Percentiles rank a stretch among this genome's conserved stretches.
Evolutionary conservation across 2,113 vertebrate species (phyloP).

Genomic region (Corythaixoides concolor): DNA sequence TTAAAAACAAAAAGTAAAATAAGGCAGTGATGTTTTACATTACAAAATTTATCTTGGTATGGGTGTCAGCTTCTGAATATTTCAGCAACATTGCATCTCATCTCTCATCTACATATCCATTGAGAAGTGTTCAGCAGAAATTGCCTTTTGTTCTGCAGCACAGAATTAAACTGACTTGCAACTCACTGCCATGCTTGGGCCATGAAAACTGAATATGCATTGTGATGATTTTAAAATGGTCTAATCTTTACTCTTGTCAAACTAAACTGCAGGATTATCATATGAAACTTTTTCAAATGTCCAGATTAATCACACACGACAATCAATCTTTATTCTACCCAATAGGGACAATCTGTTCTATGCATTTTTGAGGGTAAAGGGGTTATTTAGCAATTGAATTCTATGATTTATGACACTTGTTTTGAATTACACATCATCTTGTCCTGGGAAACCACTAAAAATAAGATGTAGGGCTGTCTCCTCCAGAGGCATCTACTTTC

Average conservation of each 20-base stretch:
- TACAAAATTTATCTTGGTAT: constrained; percentile 68
- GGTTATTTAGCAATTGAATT: constrained; percentile 33
- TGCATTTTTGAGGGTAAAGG: not conserved
- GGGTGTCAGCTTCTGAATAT: constrained; percentile 76
- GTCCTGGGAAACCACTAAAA: not conserved
- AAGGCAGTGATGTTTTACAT: constrained; percentile 66
- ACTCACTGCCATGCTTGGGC: constrained; percentile 47
- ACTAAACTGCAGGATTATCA: constrained; percentile 56
- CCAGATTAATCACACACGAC: constrained; percentile 11
- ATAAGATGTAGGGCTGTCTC: not conserved
- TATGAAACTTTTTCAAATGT: constrained; percentile 46
- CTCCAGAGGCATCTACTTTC: not conserved
- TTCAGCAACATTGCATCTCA: constrained; percentile 68
- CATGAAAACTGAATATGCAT: constrained; percentile 48
- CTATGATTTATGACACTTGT: not conserved
- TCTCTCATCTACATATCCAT: constrained; percentile 74
- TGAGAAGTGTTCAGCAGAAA: constrained; percentile 72
- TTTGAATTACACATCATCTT: constrained; percentile 6
- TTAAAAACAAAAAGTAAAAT: constrained; percentile 62
- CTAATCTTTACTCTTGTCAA: constrained; percentile 60
- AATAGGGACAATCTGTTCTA: not conserved
- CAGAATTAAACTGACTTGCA: constrained; percentile 66
- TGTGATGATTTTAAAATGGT: constrained; percentile 46
- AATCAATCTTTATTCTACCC: constrained; percentile 18
- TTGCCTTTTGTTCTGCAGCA: constrained; percentile 73